These are phyloP conservation scores for Cataglyphis rosenhaueri DNA, from an alignment of 2,888 invertebrate genomes.

Conservation along the genomic window DNA sequence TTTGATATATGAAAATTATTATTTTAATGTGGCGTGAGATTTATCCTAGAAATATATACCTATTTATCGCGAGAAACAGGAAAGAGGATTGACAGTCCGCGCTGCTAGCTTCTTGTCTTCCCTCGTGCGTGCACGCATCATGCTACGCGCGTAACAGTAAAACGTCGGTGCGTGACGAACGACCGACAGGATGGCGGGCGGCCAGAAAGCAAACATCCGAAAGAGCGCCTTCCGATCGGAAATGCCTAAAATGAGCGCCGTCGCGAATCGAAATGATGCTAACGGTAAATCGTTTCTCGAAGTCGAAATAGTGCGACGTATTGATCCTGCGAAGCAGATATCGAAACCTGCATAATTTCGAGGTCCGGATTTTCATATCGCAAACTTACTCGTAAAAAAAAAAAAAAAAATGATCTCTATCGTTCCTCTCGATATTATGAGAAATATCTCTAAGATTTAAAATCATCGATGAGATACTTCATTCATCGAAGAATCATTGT, in stretches of 20 bases:
- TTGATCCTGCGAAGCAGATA: slow-evolving; percentile 25
- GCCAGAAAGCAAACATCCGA: slow-evolving; percentile 26
- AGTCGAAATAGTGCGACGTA: background rate
- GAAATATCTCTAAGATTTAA: background rate
- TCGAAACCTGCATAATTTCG: slow-evolving; percentile 33
- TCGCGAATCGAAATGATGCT: slow-evolving; percentile 69
- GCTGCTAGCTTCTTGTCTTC: slow-evolving; percentile 13
- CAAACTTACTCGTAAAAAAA: background rate
- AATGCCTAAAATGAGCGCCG: slow-evolving; percentile 71
- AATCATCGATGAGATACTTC: background rate
- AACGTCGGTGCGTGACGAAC: slow-evolving; percentile 58
- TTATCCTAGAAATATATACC: background rate
- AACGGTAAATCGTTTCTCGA: slow-evolving; percentile 63
- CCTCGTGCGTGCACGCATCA: slow-evolving; percentile 39
- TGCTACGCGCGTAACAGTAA: slow-evolving; percentile 67
- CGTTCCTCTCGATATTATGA: background rate
- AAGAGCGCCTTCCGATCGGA: slow-evolving; percentile 74
- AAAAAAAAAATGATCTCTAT: slow-evolving; percentile 5
- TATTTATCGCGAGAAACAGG: background rate
- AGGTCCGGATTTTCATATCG: slow-evolving; percentile 18
- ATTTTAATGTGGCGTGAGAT: background rate
- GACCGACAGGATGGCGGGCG: slow-evolving; percentile 32
- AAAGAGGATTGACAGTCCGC: slow-evolving; percentile 11
- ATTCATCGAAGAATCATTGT: background rate
- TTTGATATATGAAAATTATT: background rate